These are phyloP conservation scores for Pseudorasbora parva DNA, from an alignment of 2,113 vertebrate genomes.

Conservation along the genomic window DNA sequence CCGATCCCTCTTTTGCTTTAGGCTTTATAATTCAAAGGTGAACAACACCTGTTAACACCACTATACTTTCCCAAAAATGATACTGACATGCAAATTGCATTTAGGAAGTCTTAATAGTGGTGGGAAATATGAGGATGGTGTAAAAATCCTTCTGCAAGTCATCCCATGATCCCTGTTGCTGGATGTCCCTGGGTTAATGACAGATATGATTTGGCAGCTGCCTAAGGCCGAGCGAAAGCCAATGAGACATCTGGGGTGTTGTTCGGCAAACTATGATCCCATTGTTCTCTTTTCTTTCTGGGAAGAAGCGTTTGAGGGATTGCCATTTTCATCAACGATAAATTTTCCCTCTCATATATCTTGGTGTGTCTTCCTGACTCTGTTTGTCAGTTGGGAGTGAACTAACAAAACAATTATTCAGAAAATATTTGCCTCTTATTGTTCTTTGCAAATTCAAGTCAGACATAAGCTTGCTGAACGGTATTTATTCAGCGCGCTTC, in stretches of 20 bases:
- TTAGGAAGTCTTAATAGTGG: conserved; percentile 21
- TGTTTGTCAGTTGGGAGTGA: conserved; percentile 13
- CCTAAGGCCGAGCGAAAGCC: conserved; percentile 22
- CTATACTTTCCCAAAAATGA: conserved; percentile 16
- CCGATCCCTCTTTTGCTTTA: not conserved
- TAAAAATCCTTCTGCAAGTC: conserved; percentile 16
- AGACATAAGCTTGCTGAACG: conserved; percentile 24
- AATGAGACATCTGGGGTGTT: conserved; percentile 29
- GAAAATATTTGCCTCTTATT: not conserved
- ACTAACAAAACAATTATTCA: conserved; percentile 29
- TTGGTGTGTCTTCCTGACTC: not conserved
- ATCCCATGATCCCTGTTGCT: conserved; percentile 30
- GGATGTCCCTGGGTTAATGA: conserved; percentile 38
- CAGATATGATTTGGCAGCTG: conserved; percentile 45
- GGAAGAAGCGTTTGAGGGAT: not conserved
- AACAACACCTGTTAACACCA: conserved; percentile 35
- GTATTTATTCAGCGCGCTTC: not conserved
- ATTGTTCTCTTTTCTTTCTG: conserved; percentile 41
- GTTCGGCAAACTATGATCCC: conserved; percentile 47
- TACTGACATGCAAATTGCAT: conserved; percentile 32
- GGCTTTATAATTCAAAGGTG: conserved; percentile 11
- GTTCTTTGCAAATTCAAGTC: not conserved
- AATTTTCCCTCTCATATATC: conserved; percentile 3
- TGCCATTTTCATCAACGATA: not conserved
- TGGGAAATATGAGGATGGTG: conserved; percentile 34